Evolutionary conservation across 2,888 invertebrate genomes (phyloP), one percentile per base, ranked within the genome.

Genomic region (Cotesia congregata): DNA sequence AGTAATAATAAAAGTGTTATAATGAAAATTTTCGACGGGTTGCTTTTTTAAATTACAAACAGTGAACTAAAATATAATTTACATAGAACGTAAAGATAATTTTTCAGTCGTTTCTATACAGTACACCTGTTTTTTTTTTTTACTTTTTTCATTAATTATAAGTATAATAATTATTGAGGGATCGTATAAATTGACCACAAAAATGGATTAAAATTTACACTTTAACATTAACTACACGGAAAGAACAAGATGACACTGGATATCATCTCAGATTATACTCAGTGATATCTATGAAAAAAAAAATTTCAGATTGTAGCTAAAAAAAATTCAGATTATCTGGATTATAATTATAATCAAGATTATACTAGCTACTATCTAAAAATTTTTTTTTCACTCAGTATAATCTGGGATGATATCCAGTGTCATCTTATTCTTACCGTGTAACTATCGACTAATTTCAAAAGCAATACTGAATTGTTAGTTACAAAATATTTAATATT

Each of bases 21-120:
- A 50, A 50, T 50, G 70, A 60, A 70, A 72, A 62, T 30, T 62
- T 7, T 50, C 50, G 50, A 50, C 50, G 15, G n/a, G 62, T 39
- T 39, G 15, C 15, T 59, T 71, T 15, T 62, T 39, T 62, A 71
- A 61, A 71, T 41, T 40, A 65, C 20, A 64, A 12, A 71, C 39
- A 65, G 40, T 59, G n/a, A 73, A 59, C 62, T 6, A 69, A 69
- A 77, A 77, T 77, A 70, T 69, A 77, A 77, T 73, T 40, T 70
- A 73, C 73, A 76, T 69, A 30, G 38, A 69, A 73, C 62, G 68
- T 67, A 76, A 76, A 72, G 68, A 76, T 69, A 72, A 72, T 64
- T 30, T 69, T 77, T 73, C 76, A 77, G 73, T 73, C 73, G 59
- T 69, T 73, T 73, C 73, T 77, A 77, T 73, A 50, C 50, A 65